Conservation (phyloP, 2,797 vertebrate genomes). For the Halcyon smyrnensis region DNA sequence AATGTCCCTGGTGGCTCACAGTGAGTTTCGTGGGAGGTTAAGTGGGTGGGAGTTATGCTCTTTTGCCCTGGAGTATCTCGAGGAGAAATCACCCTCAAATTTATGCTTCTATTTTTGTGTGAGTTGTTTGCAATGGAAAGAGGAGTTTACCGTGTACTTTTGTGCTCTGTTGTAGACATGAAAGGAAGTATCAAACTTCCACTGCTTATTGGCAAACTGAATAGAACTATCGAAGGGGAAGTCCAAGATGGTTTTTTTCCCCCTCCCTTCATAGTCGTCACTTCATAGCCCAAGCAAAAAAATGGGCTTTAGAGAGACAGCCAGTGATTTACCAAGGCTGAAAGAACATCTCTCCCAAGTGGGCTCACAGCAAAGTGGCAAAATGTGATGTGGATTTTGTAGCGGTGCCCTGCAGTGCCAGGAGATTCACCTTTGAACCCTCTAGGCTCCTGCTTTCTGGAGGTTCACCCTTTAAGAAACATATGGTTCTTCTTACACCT, state of each 20-base stretch:
- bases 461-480: neutral
- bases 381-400: neutral
- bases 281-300: neutral
- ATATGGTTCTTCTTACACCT: neutral
- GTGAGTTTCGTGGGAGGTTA: neutral
- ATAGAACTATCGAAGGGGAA: slow-evolving; percentile 72
- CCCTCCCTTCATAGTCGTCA: slow-evolving; percentile 31
- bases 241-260: slow-evolving; percentile 34
- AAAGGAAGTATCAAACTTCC: slow-evolving; percentile 69
- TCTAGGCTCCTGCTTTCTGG: neutral
- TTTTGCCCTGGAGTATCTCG: neutral
- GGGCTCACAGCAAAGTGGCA: neutral
- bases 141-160: slow-evolving; percentile 60
- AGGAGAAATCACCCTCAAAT: slow-evolving; percentile 49
- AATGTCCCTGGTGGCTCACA: neutral
- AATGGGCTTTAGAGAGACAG: slow-evolving; percentile 1
- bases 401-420: neutral
- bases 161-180: slow-evolving; percentile 37
- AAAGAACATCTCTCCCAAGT: neutral
- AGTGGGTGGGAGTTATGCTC: neutral
- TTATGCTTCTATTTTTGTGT: slow-evolving; percentile 12
- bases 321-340: neutral
- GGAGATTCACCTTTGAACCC: neutral
- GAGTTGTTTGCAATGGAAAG: slow-evolving; percentile 6
- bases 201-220: slow-evolving; percentile 55